Base-by-base conservation (phyloP, 2,797 vertebrate genomes). In the Pitangus sulphuratus region DNA sequence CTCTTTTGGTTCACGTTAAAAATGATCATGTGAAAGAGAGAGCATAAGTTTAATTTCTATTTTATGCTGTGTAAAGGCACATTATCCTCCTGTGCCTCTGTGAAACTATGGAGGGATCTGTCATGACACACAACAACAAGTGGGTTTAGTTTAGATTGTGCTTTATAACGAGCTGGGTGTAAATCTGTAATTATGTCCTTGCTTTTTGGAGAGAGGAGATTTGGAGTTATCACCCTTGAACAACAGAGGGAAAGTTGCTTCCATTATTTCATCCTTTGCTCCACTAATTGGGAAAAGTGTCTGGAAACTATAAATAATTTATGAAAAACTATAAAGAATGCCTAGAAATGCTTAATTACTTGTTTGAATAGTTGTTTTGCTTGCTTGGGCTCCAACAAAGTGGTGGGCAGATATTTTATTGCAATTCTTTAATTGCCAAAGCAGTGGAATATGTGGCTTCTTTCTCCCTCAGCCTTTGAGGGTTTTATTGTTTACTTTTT, bases 281-380 rank as follows among this genome's bases (percentile, higher is more conserved):
- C 89, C 18, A 15, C 56, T 66, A 94, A 68, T 81, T 89, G 65
- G 62, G 44, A 79, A 44, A 21, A 30, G 42, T 58, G 51, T 87
- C 71, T 92, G 40, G n/a, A 42, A 87, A 54, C 0, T 4, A 48
- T 89, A 78, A 93, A 74, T 85, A 88, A 64, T 88, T 88, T 31
- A 74, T 70, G 19, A 37, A 94, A 86, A 81, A 37, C 69, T 48
- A 9, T 44, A 22, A 81, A 78, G 51, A 62, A 45, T 75, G 35
- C 57, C 72, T 86, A 91, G 83, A 88, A 90, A 60, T 88, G n/a
- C 17, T 89, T 85, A 58, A 89, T 96, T 89, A 60, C 3, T 24
- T 60, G 39, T 91, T 69, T 85, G 72, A 91, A 31, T 83, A 28
- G n/a, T 74, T 77, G 19, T 47, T 37, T 84, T 75, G 65, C 35